phyloP scores from a whole-genome alignment of 2,888 invertebrate genomes.

The Drosophila hamatofila region DNA sequence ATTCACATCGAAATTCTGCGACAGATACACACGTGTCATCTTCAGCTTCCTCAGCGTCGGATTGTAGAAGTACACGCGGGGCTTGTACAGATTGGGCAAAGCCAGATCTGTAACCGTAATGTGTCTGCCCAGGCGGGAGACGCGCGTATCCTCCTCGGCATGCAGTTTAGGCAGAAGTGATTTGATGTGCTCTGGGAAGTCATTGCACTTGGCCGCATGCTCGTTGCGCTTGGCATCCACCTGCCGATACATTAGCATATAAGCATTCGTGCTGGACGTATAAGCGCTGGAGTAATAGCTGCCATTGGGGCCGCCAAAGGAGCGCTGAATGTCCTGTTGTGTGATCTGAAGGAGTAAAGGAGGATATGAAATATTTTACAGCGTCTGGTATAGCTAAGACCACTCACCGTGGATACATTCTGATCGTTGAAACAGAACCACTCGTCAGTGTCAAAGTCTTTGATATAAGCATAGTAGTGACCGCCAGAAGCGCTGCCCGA shows the following conservation, averaged over 20 bases:
- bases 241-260: slow-evolving; percentile 96
- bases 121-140: slow-evolving; percentile 81
- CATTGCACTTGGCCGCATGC: slow-evolving; percentile 88
- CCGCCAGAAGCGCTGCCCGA: slow-evolving; percentile 96
- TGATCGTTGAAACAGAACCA: slow-evolving; percentile 97
- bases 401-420: slow-evolving; percentile 89
- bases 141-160: slow-evolving; percentile 87
- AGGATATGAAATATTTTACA: not conserved
- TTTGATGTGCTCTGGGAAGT: slow-evolving; percentile 91
- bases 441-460: slow-evolving; percentile 90
- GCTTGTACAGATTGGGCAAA: slow-evolving; percentile 86
- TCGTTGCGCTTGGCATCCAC: slow-evolving; percentile 88
- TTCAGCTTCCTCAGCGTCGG: slow-evolving; percentile 86
- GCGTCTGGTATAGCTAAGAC: not conserved
- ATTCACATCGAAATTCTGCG: slow-evolving; percentile 87
- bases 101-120: slow-evolving; percentile 86
- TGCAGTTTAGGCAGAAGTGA: slow-evolving; percentile 88
- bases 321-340: slow-evolving; percentile 92
- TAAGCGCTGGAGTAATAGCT: slow-evolving; percentile 90
- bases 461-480: slow-evolving; percentile 96
- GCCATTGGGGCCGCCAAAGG: slow-evolving; percentile 91
- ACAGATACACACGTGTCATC: slow-evolving; percentile 87
- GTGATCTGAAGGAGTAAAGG: slow-evolving; percentile 87
- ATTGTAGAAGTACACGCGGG: slow-evolving; percentile 89
- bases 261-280: slow-evolving; percentile 94